Evolutionary conservation across 1,140 invertebrate genomes (phyloP).

Genomic region (Drosophila paulistorum): DNA sequence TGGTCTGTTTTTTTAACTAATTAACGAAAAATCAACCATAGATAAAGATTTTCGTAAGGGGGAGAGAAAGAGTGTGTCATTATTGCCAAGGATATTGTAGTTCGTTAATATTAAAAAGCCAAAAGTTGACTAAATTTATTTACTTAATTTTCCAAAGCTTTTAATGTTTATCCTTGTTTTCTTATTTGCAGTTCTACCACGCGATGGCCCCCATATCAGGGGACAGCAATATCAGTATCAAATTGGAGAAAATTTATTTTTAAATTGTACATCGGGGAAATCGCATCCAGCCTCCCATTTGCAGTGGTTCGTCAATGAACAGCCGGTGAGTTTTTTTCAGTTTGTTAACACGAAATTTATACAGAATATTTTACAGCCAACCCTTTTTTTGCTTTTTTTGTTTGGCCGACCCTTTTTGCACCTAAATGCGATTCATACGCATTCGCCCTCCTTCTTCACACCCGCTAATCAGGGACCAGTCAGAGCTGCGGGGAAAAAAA

Average conservation of each 20-base stretch:
- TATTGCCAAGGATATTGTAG: too few species aligned
- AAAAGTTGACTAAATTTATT: too few species aligned
- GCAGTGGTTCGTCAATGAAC: slow-evolving; percentile 92
- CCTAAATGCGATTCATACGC: slow-evolving; percentile 33
- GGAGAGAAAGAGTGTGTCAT: too few species aligned
- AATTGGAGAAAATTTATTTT: slow-evolving; percentile 90
- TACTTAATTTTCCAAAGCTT: neutral
- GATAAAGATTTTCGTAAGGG: too few species aligned
- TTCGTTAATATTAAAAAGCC: too few species aligned
- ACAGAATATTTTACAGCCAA: slow-evolving; percentile 3
- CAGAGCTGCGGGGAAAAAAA: slow-evolving; percentile 33
- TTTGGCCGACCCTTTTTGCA: slow-evolving; percentile 8
- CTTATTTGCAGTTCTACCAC: slow-evolving; percentile 87
- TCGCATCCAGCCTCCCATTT: slow-evolving; percentile 90
- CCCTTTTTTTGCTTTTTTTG: slow-evolving; percentile 36
- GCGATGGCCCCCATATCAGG: slow-evolving; percentile 90
- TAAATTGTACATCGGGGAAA: slow-evolving; percentile 93
- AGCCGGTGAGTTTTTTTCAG: slow-evolving; percentile 86
- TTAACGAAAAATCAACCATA: neutral
- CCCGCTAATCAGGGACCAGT: slow-evolving; percentile 53
- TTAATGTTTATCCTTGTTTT: slow-evolving; percentile 19
- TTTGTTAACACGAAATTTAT: slow-evolving; percentile 31
- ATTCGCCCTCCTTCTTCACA: slow-evolving; percentile 24
- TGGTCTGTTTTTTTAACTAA: neutral
- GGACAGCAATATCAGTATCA: slow-evolving; percentile 91